Base-by-base conservation (phyloP, 1,140 invertebrate species). In the Wiebesia pumilae region DNA sequence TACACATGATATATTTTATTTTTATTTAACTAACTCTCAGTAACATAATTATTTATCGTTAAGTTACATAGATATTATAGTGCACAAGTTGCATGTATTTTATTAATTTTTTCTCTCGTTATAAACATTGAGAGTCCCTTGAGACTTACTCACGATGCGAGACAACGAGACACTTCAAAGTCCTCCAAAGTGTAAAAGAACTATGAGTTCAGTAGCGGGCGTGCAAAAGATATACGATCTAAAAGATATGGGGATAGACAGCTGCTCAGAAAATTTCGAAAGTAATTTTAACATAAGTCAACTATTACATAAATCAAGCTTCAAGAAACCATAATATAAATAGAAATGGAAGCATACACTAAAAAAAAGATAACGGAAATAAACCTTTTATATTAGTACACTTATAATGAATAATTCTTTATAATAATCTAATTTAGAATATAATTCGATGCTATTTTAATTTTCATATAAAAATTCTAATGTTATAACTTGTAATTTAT, bases 161-260 rank as follows among this genome's bases (percentile, higher is more conserved):
- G 69, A 73, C 7, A 73, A 40, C 21, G 35, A 3, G 35, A 73
- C 4, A 21, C 35, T 73, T 40, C 24, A 73, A 73, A 73, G 69
- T 73, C 35, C 9, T 12, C 69, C 35, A 40, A 24, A 73, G 35
- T 73, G n/a, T 1, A 35, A 35, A 33, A 35, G 7, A 71, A 71
- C n/a, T 71, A 71, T 14, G 33, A 38, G 2, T 73, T 73, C 12
- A 73, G 19, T 73, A 3, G 21, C n/a, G 35, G 16, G 7, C 3
- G 19, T 14, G 12, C 10, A 40, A 38, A 16, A 73, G 38, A 73
- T 40, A 73, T 3, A 73, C 3, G 2, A 73, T 73, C 19, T 73
- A 73, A 73, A 71, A 71, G 67, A 71, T 12, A 33, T 24, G 69
- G 16, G 21, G 69, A 73, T 73, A 73, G 69, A 73, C 69, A 73